Percentiles rank a stretch among this genome's conserved stretches.
phyloP scores from a whole-genome alignment of 2,888 invertebrate genomes.

The Petrolisthes manimaculis region DNA sequence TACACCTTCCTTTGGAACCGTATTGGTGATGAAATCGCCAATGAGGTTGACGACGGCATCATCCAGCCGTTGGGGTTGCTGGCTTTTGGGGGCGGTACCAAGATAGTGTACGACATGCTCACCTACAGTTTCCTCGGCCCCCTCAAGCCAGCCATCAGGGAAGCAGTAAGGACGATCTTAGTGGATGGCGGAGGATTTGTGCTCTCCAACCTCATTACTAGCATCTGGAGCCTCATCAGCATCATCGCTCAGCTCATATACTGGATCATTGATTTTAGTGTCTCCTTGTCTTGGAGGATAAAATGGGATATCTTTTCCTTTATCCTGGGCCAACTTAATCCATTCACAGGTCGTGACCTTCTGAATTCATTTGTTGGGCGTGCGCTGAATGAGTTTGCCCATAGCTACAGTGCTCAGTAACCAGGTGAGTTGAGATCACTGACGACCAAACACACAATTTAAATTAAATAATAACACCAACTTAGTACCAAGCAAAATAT shows the following conservation, averaged over 20 bases:
- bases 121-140: slow-evolving; percentile 17
- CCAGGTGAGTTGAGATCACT: background rate
- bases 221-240: background rate
- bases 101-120: slow-evolving; percentile 12
- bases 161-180: background rate
- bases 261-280: slow-evolving; percentile 5
- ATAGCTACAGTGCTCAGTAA: background rate
- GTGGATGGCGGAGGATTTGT: background rate
- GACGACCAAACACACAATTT: background rate
- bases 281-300: background rate
- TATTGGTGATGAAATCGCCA: background rate
- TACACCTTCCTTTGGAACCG: background rate
- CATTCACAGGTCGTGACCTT: background rate
- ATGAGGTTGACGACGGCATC: background rate
- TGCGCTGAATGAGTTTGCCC: background rate
- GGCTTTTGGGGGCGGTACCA: slow-evolving; percentile 10
- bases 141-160: background rate
- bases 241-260: slow-evolving; percentile 1
- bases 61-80: background rate
- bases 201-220: background rate
- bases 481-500: no score
- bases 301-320: slow-evolving; percentile 6
- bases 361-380: background rate
- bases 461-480: background rate
- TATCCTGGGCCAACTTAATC: background rate